Percentiles rank a stretch among this genome's conserved stretches.
phyloP scores from a whole-genome alignment of 2,797 vertebrate genomes.

The Sebastiscus tertius region DNA sequence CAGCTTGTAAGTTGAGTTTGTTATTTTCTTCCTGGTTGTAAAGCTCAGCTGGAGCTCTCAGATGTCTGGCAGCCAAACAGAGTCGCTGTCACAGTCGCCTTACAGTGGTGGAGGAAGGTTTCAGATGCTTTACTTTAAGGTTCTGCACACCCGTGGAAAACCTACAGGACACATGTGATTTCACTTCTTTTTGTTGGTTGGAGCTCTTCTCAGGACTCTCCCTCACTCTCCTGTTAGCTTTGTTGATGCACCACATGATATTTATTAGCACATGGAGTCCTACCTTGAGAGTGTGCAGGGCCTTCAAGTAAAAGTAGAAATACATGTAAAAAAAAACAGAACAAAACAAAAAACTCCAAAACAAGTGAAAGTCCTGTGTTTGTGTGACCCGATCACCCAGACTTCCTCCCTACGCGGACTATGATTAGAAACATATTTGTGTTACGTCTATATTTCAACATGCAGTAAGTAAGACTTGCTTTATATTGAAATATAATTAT shows the following conservation, averaged over 20 bases:
- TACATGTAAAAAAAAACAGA: no score
- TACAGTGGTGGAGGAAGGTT: not conserved
- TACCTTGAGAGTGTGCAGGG: not conserved
- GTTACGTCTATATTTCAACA: not conserved
- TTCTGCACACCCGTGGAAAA: no score
- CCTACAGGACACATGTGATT: no score
- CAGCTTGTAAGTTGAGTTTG: conserved; percentile 88
- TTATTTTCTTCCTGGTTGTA: not conserved
- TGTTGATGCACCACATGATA: not conserved
- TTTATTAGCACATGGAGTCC: not conserved
- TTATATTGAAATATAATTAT: not conserved
- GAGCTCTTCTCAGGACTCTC: not conserved
- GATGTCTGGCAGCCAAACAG: not conserved
- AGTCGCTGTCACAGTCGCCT: not conserved
- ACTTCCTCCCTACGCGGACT: accelerated
- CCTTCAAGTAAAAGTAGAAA: not conserved
- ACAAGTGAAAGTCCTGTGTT: no score
- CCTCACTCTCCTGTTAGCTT: not conserved
- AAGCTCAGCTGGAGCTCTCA: not conserved
- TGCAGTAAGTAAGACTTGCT: not conserved
- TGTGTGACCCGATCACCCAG: no score
- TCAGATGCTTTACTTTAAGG: not conserved
- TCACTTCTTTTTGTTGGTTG: not conserved
- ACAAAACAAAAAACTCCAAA: no score
- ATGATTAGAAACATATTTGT: no score